Conservation (phyloP, 53 echinoderm and acorn worm species). For the Actinopyga echinites region DNA sequence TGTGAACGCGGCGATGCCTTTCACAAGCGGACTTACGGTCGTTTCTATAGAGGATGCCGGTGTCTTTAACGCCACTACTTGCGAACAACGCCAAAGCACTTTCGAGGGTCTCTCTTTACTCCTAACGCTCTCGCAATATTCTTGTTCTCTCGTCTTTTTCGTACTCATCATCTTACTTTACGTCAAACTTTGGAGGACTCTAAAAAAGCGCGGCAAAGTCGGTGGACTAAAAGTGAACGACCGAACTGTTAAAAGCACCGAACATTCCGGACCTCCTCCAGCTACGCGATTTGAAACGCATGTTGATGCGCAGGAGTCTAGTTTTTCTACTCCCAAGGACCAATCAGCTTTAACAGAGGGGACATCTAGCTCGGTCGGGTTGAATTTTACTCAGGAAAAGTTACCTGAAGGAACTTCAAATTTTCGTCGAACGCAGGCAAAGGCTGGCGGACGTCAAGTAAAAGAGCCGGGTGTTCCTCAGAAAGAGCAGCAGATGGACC, state of each 20-base stretch:
- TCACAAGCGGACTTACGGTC: neutral
- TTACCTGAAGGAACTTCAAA: too few relatives aligned
- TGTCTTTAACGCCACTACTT: neutral
- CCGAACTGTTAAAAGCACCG: neutral
- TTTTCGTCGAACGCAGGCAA: too few relatives aligned
- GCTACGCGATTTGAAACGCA: too few relatives aligned
- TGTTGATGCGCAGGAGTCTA: too few relatives aligned
- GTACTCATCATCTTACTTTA: neutral
- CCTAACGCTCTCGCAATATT: neutral
- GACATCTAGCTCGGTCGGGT: too few relatives aligned
- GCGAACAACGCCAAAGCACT: neutral
- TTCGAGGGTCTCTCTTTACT: neutral
- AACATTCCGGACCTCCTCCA: neutral
- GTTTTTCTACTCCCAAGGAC: too few relatives aligned
- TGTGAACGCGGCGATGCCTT: slow-evolving; percentile 1
- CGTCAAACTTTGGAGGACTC: neutral
- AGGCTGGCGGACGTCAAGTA: too few relatives aligned
- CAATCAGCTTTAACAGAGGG: too few relatives aligned
- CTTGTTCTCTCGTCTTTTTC: neutral
- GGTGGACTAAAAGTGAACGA: neutral
- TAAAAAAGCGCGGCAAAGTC: slow-evolving; percentile 7
- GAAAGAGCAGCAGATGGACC: too few relatives aligned
- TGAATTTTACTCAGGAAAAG: too few relatives aligned
- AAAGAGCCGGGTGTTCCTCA: too few relatives aligned
- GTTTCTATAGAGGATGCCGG: neutral